A percentile compares a stretch with the other conserved stretches of the same genome.
These are phyloP conservation scores for Spicauda simplicius DNA, from an alignment of 2,888 invertebrate genomes.

Conservation along the genomic window DNA sequence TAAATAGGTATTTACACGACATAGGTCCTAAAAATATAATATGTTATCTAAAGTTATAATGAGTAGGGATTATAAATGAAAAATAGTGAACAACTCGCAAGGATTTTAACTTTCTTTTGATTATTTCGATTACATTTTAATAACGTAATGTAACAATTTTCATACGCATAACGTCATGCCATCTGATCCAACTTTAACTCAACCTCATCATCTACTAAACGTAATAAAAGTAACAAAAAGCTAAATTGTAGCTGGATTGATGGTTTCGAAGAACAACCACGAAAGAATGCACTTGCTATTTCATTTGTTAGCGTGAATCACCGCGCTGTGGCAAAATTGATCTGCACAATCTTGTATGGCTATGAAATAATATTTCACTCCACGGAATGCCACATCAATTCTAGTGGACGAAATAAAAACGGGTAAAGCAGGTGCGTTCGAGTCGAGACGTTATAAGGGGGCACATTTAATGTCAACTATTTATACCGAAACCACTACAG, in stretches of 20 bases:
- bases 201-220: constrained; percentile 2
- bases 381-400: background rate
- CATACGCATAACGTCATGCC: no score
- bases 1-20: no score
- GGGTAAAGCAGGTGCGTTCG: constrained; percentile 27
- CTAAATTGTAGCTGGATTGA: constrained; percentile 12
- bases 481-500: constrained; percentile 26
- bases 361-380: constrained; percentile 19
- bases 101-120: background rate
- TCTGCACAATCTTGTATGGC: background rate
- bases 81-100: no score
- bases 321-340: constrained; percentile 7
- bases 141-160: no score
- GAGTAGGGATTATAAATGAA: no score
- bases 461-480: constrained; percentile 33
- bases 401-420: constrained; percentile 18
- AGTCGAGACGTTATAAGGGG: constrained; percentile 6
- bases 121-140: no score
- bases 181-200: background rate
- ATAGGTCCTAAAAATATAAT: no score
- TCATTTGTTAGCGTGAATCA: constrained; percentile 20
- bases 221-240: constrained; percentile 8
- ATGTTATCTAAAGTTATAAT: no score
- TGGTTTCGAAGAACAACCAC: constrained; percentile 6
- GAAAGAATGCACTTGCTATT: constrained; percentile 8